These are phyloP conservation scores for Enteromius thamalakanensis DNA, from an alignment of 2,797 vertebrate species.

Conservation along the genomic window DNA sequence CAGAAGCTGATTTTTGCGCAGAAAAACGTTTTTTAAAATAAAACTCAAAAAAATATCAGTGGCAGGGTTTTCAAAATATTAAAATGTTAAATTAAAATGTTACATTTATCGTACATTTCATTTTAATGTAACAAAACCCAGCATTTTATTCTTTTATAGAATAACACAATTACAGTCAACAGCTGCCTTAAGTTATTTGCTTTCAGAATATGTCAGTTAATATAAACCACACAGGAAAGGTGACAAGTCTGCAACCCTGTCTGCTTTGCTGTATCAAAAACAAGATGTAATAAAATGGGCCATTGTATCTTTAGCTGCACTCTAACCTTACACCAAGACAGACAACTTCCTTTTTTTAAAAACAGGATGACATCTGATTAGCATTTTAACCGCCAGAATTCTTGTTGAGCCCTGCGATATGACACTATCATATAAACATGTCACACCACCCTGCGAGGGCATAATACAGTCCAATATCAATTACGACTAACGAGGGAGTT, in stretches of 20 bases:
- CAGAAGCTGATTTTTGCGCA: not conserved
- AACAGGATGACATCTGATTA: slow-evolving; percentile 31
- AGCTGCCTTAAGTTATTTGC: not conserved
- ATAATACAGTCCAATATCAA: slow-evolving; percentile 37
- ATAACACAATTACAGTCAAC: not conserved
- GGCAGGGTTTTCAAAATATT: not conserved
- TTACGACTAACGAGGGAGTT: slow-evolving; percentile 53
- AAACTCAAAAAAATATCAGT: not conserved
- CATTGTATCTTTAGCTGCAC: not conserved
- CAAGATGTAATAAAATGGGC: not conserved
- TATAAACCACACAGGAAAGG: not conserved
- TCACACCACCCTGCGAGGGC: slow-evolving; percentile 26
- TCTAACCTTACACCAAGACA: slow-evolving; percentile 11
- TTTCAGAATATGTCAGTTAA: not conserved
- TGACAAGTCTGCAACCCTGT: not conserved
- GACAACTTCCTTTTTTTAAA: slow-evolving; percentile 22
- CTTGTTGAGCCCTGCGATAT: slow-evolving; percentile 8
- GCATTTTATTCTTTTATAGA: not conserved
- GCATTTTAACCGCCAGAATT: slow-evolving; percentile 26
- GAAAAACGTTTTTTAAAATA: not conserved
- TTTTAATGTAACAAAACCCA: too few species aligned
- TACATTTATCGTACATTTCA: not conserved
- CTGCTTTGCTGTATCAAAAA: slow-evolving; percentile 19
- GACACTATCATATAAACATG: slow-evolving; percentile 49
- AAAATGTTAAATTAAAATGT: too few species aligned